Conservation (phyloP, 2,888 invertebrate genomes). For the Chaitophorus viminalis region DNA sequence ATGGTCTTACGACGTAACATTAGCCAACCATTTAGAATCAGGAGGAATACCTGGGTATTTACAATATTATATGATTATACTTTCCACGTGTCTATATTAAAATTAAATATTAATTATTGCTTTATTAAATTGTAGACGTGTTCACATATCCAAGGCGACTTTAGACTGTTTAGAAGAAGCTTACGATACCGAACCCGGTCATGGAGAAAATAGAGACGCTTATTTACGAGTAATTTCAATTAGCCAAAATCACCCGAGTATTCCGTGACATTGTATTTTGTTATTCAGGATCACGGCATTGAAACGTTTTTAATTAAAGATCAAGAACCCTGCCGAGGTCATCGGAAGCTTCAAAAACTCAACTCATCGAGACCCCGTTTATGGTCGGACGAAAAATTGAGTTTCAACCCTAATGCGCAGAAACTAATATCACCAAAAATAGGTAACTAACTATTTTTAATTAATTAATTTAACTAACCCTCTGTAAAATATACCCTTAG, state of each 20-base stretch:
- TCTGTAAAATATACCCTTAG: no score
- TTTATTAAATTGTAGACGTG: constrained; percentile 75
- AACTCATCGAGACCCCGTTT: constrained; percentile 66
- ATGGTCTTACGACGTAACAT: constrained; percentile 93
- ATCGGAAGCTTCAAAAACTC: constrained; percentile 64
- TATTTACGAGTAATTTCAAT: constrained; percentile 74
- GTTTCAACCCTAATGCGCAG: constrained; percentile 36
- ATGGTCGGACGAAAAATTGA: constrained; percentile 67
- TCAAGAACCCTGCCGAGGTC: constrained; percentile 73
- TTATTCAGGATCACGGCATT: constrained; percentile 77
- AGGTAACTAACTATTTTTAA: not conserved
- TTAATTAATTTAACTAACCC: not conserved
- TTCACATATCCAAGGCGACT: constrained; percentile 94
- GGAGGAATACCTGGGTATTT: constrained; percentile 93
- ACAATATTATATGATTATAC: not conserved
- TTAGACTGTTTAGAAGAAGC: constrained; percentile 84
- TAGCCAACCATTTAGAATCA: constrained; percentile 97
- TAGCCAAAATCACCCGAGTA: constrained; percentile 23
- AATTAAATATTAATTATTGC: constrained; percentile 61
- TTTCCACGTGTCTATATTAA: not conserved
- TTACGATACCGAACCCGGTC: constrained; percentile 93
- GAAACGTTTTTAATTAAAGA: constrained; percentile 89
- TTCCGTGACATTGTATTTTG: constrained; percentile 45
- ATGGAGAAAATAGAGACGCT: constrained; percentile 83
- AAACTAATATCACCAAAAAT: constrained; percentile 49